Evolutionary conservation across 2,888 invertebrate genomes (phyloP), one percentile per base, ranked within the genome.

Genomic region (Melanostoma scalare): DNA sequence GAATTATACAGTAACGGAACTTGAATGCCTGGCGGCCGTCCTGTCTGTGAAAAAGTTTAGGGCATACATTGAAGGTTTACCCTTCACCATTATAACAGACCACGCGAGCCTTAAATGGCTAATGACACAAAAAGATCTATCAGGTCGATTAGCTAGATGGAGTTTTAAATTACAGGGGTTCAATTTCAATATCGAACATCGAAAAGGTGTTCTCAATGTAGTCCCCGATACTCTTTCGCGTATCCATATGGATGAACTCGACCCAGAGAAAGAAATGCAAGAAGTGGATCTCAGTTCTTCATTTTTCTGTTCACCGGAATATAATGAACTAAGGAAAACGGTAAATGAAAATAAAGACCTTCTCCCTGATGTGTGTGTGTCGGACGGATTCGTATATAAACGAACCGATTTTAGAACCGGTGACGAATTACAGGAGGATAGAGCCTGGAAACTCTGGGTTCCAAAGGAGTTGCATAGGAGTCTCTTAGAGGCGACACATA

Each of bases 21-120:
- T 20, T 20, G 20, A 20, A 20, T 20, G 20, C 20, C 20, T 20
- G 20, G 20, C 52, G 20, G 20, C 58, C 3, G 56, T 79, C 10
- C 10, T 58, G 10, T 31, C 55, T 1, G 61, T 63, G n/a, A 68
- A 73, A 52, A 76, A 60, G 6, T 85, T 72, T 38, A 61, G 75
- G 8, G 67, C 53, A 8, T 82, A 85, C 31, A n/a, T 82, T 2
- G 85, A 80, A 48, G 68, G 72, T n/a, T 72, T 75, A 2, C 5
- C 6, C 2, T 79, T 85, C 9, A 50, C 52, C 2, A 48, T 85
- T 0, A 63, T 79, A 2, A 86, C 88, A 1, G 88, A 89, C 79
- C 87, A 87, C 46, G 84, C 85, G 10, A 85, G 86, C 6, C 65
- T 88, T 0, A 55, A 85, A 40, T 89, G 87, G 87, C 68, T 89